Evolutionary conservation across 2,113 vertebrate genomes (phyloP).

Genomic region (Paramormyrops kingsleyae): DNA sequence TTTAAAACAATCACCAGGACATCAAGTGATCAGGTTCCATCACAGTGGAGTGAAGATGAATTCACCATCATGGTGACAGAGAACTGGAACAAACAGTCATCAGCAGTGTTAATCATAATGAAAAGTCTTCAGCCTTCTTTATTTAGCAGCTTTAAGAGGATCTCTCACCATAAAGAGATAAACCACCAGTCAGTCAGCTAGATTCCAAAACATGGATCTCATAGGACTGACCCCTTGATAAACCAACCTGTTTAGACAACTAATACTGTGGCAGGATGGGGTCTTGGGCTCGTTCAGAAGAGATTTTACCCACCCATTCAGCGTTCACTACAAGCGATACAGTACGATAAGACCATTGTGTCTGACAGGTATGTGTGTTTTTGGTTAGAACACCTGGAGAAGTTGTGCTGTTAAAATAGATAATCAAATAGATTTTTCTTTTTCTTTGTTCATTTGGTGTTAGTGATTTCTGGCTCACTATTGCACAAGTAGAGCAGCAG

Average conservation of each 20-base stretch:
- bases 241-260: neutral
- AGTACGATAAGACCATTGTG: too few species aligned
- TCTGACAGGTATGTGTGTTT: too few species aligned
- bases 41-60: neutral
- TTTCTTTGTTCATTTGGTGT: too few species aligned
- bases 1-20: neutral
- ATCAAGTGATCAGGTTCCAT: neutral
- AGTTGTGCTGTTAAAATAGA: too few species aligned
- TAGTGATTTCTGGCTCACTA: neutral
- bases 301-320: too few species aligned
- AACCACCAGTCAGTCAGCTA: neutral
- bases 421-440: too few species aligned
- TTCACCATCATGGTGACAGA: neutral
- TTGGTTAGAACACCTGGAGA: too few species aligned
- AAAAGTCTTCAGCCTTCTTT: neutral
- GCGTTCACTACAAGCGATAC: too few species aligned
- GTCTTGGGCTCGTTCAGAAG: too few species aligned
- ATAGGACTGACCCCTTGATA: neutral
- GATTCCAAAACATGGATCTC: neutral
- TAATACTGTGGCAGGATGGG: neutral
- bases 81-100: neutral
- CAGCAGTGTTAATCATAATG: neutral
- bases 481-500: neutral
- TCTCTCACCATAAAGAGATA: neutral
- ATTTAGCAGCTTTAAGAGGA: neutral